phyloP scores from a whole-genome alignment of 1,140 invertebrate species.

The Drosophila virilis region DNA sequence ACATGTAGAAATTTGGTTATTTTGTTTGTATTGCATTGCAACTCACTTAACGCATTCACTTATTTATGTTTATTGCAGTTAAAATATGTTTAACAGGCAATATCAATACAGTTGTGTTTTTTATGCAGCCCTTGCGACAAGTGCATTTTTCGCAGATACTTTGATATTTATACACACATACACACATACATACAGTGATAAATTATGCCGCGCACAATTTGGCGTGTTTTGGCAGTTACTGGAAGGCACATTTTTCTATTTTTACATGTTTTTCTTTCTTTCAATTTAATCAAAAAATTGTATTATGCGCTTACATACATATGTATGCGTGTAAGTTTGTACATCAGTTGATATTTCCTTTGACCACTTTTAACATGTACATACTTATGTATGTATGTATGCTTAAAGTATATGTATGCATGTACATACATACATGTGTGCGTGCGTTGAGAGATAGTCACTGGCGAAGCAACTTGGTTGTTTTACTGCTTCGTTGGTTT shows the following conservation, averaged over 20 bases:
- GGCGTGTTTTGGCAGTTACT: constrained; percentile 11
- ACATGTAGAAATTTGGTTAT: constrained; percentile 4
- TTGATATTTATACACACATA: constrained; percentile 54
- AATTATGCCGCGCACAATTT: constrained; percentile 55
- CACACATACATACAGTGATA: constrained; percentile 51
- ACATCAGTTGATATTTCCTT: constrained; percentile 46
- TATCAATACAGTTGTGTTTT: constrained; percentile 9
- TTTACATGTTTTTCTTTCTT: not conserved
- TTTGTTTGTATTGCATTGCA: not conserved
- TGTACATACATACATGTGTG: constrained; percentile 65
- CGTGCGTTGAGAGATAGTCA: constrained; percentile 66
- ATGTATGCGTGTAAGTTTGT: constrained; percentile 19
- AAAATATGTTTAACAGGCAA: not conserved
- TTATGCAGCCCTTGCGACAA: constrained; percentile 31
- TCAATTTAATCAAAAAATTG: constrained; percentile 5
- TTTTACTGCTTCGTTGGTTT: constrained; percentile 63
- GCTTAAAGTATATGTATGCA: constrained; percentile 33
- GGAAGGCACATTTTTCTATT: constrained; percentile 5
- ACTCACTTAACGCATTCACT: not conserved
- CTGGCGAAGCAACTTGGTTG: constrained; percentile 61
- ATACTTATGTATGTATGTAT: constrained; percentile 35
- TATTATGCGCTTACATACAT: constrained; percentile 20
- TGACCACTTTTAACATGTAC: constrained; percentile 42
- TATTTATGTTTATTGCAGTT: not conserved
- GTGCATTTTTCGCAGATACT: constrained; percentile 40